These are phyloP conservation scores for Martes martes DNA, from an alignment of 2,113 vertebrate species.

Conservation along the genomic window DNA sequence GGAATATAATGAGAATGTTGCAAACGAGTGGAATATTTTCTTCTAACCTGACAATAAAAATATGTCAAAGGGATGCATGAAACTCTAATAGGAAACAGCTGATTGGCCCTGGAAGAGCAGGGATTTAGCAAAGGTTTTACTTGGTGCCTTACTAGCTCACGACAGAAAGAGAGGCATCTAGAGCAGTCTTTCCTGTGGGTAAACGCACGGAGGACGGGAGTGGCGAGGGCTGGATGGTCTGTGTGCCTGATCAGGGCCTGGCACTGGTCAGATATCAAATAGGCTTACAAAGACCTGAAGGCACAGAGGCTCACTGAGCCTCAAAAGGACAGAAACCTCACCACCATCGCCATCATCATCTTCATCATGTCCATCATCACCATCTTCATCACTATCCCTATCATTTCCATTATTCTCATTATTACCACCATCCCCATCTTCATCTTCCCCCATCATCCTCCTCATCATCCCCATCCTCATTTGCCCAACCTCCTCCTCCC, in stretches of 20 bases:
- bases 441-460: background rate
- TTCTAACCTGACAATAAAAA: conserved; percentile 84
- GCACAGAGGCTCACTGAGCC: background rate
- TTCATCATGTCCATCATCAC: background rate
- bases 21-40: conserved; percentile 83
- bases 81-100: conserved; percentile 76
- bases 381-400: background rate
- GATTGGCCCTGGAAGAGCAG: conserved; percentile 59
- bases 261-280: background rate
- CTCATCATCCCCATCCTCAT: background rate
- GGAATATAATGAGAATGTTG: conserved; percentile 83
- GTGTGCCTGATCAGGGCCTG: background rate
- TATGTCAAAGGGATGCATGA: conserved; percentile 73
- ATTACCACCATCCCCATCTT: background rate
- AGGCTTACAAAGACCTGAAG: background rate
- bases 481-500: background rate
- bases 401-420: background rate
- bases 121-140: conserved; percentile 68
- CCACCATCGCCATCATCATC: background rate
- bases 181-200: background rate
- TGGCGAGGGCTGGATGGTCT: background rate
- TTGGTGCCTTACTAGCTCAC: conserved; percentile 57
- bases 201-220: background rate
- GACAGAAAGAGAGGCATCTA: background rate
- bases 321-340: background rate